Conservation (phyloP, 1,140 invertebrate species). For the Neotoxoptera formosana region DNA sequence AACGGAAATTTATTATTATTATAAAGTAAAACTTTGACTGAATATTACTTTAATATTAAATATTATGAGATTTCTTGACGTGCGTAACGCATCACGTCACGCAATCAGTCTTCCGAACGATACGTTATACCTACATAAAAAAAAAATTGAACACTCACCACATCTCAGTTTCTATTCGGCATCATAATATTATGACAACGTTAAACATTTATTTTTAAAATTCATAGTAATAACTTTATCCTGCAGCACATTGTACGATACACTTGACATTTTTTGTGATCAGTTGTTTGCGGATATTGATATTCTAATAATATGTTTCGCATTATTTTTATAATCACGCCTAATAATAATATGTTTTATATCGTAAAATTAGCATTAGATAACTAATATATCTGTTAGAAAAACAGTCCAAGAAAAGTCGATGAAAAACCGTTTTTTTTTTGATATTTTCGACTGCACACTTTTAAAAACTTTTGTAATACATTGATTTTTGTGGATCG, state of each 20-base stretch:
- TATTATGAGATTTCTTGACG: neutral
- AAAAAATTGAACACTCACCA: neutral
- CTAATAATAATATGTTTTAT: neutral
- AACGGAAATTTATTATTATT: neutral
- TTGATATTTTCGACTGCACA: too few relatives aligned
- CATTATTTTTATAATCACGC: neutral
- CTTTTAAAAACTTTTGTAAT: neutral
- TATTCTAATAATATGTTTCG: neutral
- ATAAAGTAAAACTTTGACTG: neutral
- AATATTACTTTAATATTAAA: neutral
- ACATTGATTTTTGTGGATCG: neutral
- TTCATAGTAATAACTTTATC: neutral
- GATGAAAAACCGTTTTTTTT: too few relatives aligned
- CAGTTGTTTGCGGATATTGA: neutral
- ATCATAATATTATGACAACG: neutral
- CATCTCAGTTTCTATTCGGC: neutral
- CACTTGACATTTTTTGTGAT: neutral
- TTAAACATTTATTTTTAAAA: neutral
- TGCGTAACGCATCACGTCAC: neutral
- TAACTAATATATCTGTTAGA: too few relatives aligned
- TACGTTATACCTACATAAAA: neutral
- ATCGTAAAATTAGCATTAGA: too few relatives aligned
- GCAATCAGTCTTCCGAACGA: neutral
- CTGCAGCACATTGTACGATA: neutral
- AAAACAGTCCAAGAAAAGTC: too few relatives aligned